These are phyloP conservation scores for Lasiurus borealis DNA, from an alignment of 2,113 vertebrate species.

Conservation along the genomic window DNA sequence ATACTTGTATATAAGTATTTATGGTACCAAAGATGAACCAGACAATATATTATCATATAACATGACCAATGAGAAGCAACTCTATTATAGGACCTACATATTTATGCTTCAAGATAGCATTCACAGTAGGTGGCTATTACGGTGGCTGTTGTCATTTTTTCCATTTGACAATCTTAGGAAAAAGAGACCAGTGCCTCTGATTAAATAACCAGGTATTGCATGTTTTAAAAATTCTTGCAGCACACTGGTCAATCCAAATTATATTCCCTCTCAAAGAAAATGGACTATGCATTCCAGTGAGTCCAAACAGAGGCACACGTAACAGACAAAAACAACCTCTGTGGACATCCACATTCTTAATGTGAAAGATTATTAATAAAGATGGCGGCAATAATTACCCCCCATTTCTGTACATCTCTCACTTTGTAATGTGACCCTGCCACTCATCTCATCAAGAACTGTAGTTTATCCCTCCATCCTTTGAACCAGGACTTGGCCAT, in stretches of 20 bases:
- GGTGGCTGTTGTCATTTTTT: neutral
- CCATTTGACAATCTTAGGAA: neutral
- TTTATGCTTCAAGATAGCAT: neutral
- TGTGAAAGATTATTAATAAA: slow-evolving; percentile 43
- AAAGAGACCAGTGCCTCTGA: neutral
- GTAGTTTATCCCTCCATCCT: slow-evolving; percentile 47
- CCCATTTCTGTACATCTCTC: neutral
- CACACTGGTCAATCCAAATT: slow-evolving; percentile 54
- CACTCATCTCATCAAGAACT: slow-evolving; percentile 6
- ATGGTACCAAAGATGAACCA: neutral
- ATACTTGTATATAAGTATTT: neutral
- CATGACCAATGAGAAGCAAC: neutral
- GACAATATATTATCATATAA: neutral
- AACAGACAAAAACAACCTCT: neutral
- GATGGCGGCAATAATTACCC: neutral
- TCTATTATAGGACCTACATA: neutral
- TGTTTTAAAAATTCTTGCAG: neutral
- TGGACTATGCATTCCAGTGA: neutral
- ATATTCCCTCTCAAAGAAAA: slow-evolving; percentile 17
- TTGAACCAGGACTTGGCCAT: slow-evolving; percentile 19
- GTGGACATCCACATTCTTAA: slow-evolving; percentile 42
- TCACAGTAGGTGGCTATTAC: neutral
- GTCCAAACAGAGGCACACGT: slow-evolving; percentile 24
- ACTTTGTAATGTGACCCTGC: neutral
- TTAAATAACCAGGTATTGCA: neutral